Percentiles rank a stretch among this genome's conserved stretches.
These are phyloP conservation scores for Agrypnus murinus DNA, from an alignment of 2,888 invertebrate species.

Conservation along the genomic window DNA sequence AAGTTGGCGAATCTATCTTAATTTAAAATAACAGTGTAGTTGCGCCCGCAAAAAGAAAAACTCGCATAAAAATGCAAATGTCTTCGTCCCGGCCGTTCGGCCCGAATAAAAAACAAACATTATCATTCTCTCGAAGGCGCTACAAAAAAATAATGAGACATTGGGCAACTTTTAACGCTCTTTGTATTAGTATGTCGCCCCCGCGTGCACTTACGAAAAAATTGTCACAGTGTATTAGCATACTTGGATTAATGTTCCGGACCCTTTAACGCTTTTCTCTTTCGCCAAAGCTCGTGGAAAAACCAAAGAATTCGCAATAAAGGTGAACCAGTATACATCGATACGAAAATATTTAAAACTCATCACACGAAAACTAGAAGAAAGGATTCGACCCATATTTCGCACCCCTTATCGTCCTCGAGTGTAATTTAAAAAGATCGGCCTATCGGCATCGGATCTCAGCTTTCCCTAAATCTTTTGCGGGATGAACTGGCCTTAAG, in stretches of 20 bases:
- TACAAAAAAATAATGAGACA: constrained; percentile 67
- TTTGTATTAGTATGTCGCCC: constrained; percentile 61
- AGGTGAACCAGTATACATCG: constrained; percentile 6
- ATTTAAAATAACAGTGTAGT: constrained; percentile 65
- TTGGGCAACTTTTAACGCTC: constrained; percentile 65
- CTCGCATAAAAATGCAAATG: constrained; percentile 68
- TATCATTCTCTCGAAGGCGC: constrained; percentile 66
- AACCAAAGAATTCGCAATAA: not conserved
- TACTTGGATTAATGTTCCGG: constrained; percentile 50
- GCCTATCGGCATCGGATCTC: not conserved
- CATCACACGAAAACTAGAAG: constrained; percentile 2
- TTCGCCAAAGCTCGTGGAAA: constrained; percentile 7
- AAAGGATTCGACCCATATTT: not conserved
- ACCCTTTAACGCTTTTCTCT: constrained; percentile 20
- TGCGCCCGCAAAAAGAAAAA: constrained; percentile 65
- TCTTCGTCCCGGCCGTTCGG: constrained; percentile 60
- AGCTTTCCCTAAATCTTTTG: constrained; percentile 14
- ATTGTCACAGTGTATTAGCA: constrained; percentile 62
- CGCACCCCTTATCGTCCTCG: constrained; percentile 1
- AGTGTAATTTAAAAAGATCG: constrained; percentile 25
- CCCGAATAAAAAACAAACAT: constrained; percentile 66
- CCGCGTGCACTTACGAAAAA: constrained; percentile 59
- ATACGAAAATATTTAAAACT: not conserved
- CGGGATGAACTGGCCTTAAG: constrained; percentile 26
- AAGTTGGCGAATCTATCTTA: constrained; percentile 64